Percentiles rank a stretch among this genome's conserved stretches.
phyloP scores from a whole-genome alignment of 2,888 invertebrate genomes.

The Chrysina gloriosa region DNA sequence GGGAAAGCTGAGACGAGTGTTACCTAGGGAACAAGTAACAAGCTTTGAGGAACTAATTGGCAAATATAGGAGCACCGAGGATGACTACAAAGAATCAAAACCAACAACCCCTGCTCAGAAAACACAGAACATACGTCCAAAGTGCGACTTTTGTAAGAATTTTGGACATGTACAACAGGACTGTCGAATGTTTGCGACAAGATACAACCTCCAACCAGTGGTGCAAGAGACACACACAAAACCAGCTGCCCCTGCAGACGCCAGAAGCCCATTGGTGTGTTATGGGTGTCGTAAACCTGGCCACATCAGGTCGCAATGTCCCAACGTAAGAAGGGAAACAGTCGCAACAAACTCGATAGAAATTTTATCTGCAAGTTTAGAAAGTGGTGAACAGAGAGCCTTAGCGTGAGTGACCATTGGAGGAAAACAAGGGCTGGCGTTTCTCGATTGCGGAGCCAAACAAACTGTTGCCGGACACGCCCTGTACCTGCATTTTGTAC shows the following conservation, averaged over 20 bases:
- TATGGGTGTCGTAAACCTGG: too few relatives aligned
- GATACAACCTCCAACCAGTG: not conserved
- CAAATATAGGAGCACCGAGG: not conserved
- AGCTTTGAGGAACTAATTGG: not conserved
- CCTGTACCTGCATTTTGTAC: not conserved
- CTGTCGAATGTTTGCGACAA: not conserved
- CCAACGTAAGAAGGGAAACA: not conserved
- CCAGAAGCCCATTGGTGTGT: not conserved
- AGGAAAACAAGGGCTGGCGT: not conserved
- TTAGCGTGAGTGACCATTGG: not conserved
- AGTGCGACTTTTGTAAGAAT: slow-evolving; percentile 3
- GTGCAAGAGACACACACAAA: not conserved
- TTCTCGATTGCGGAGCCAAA: too few relatives aligned
- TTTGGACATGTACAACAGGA: not conserved
- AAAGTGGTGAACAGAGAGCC: not conserved
- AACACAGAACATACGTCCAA: not conserved
- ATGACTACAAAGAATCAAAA: not conserved
- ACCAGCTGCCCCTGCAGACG: not conserved
- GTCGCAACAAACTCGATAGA: not conserved
- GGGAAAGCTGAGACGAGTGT: not conserved
- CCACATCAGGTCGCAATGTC: too few relatives aligned
- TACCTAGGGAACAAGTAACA: not conserved
- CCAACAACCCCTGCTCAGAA: not conserved
- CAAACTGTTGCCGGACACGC: slow-evolving; percentile 6
- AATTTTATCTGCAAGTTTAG: not conserved